Conservation (phyloP, 2,113 vertebrate species). For the Tricholaema leucomelas region DNA sequence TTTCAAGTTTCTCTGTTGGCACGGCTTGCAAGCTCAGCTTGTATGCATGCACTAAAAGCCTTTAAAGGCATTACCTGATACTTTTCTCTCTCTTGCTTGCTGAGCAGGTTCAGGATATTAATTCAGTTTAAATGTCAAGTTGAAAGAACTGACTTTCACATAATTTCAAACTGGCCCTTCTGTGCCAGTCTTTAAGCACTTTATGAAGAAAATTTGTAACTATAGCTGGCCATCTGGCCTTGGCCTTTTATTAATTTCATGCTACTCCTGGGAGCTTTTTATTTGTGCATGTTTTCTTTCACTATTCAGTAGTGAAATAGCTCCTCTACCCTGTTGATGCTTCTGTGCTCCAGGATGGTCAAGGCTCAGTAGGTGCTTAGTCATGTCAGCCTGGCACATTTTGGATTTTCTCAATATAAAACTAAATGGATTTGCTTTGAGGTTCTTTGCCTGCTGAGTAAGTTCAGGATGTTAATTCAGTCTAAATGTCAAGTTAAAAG, state of each 20-base stretch:
- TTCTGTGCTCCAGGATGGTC: not conserved
- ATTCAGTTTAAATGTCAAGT: conserved; percentile 23
- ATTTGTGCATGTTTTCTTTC: not conserved
- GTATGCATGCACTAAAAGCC: not conserved
- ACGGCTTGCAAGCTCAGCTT: not conserved
- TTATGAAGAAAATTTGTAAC: not conserved
- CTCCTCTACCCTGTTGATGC: not conserved
- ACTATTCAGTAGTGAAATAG: not conserved
- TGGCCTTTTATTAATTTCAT: conserved; percentile 25
- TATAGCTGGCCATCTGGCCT: not conserved
- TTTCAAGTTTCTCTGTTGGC: not conserved
- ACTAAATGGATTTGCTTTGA: conserved; percentile 3
- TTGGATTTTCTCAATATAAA: not conserved
- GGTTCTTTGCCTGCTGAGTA: not conserved
- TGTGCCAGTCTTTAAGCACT: not conserved
- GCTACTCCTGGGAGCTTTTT: not conserved
- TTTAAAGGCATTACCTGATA: not conserved
- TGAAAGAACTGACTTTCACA: conserved; percentile 21
- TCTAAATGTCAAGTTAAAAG: conserved; percentile 49
- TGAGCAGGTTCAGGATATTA: not conserved
- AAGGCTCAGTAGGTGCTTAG: not conserved
- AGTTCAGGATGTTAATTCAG: not conserved
- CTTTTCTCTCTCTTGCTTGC: not conserved
- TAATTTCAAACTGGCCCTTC: not conserved
- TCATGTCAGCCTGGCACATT: not conserved